Percentiles rank a stretch among this genome's conserved stretches.
Conservation (phyloP, 2,888 invertebrate species). For the Acleris sparsana region DNA sequence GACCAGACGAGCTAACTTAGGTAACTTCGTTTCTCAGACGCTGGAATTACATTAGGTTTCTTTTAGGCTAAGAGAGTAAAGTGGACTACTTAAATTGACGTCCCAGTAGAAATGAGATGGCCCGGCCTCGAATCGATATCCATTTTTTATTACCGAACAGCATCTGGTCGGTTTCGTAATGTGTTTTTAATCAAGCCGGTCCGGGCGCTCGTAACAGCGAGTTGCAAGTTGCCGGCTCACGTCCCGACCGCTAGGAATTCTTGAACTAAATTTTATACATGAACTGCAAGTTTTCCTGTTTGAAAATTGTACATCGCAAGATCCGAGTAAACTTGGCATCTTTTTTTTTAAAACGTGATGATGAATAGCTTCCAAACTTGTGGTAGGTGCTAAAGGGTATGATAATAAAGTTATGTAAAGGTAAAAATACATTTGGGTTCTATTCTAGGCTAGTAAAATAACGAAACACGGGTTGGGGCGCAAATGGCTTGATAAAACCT, state of each 20-base stretch:
- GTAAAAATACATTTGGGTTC: no score
- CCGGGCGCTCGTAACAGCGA: background rate
- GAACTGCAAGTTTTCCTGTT: slow-evolving; percentile 11
- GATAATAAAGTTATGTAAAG: no score
- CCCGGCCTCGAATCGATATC: slow-evolving; percentile 15
- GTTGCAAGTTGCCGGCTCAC: background rate
- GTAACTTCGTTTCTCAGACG: slow-evolving; percentile 19
- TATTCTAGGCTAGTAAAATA: no score
- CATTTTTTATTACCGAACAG: slow-evolving; percentile 21
- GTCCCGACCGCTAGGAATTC: slow-evolving; percentile 2
- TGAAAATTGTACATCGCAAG: slow-evolving; percentile 11
- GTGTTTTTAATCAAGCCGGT: slow-evolving; percentile 45
- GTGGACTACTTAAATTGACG: slow-evolving; percentile 16
- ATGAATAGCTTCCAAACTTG: background rate
- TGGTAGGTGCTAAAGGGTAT: background rate
- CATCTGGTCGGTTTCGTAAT: slow-evolving; percentile 46
- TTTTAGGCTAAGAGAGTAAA: background rate
- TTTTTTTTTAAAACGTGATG: slow-evolving; percentile 7
- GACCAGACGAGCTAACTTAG: slow-evolving; percentile 18
- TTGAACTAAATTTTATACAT: slow-evolving; percentile 7
- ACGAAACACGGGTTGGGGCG: no score
- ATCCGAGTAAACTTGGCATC: background rate
- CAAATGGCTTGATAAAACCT: no score
- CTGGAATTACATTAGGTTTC: slow-evolving; percentile 12
- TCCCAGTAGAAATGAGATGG: slow-evolving; percentile 6